These are phyloP conservation scores for Pseudachorutes palmiensis DNA, from an alignment of 1,140 invertebrate species.

Conservation along the genomic window DNA sequence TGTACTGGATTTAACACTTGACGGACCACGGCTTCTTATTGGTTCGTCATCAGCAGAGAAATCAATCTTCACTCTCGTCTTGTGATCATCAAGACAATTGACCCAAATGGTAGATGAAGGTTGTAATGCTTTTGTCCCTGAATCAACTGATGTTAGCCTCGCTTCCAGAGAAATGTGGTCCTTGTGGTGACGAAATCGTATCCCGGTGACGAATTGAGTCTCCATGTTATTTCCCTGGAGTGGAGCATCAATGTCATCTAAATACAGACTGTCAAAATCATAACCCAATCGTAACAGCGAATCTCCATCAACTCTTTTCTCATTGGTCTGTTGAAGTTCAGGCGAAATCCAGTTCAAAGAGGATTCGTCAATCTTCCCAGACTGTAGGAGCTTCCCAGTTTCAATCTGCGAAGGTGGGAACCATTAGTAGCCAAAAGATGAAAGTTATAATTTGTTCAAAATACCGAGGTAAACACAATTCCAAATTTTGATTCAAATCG, in stretches of 20 bases:
- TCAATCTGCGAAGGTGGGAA: neutral
- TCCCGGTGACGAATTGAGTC: neutral
- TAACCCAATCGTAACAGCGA: neutral
- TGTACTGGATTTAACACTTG: neutral
- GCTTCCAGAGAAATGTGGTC: neutral
- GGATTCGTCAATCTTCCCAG: neutral
- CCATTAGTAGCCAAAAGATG: too few species aligned
- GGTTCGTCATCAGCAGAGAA: neutral
- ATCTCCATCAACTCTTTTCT: too few species aligned
- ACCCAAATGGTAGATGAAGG: neutral
- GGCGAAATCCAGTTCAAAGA: neutral
- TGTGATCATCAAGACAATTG: neutral
- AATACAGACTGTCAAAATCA: neutral
- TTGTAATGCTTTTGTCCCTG: neutral
- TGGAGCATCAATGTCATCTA: neutral
- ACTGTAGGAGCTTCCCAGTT: neutral
- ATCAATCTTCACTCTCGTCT: neutral
- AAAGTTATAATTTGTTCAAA: too few species aligned
- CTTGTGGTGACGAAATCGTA: neutral
- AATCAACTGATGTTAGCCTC: neutral
- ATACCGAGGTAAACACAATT: neutral
- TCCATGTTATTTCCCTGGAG: neutral
- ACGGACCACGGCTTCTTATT: neutral
- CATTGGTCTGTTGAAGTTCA: too few species aligned
- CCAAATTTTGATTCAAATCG: neutral